phyloP scores from a whole-genome alignment of 2,888 invertebrate genomes.

The Mantis religiosa region DNA sequence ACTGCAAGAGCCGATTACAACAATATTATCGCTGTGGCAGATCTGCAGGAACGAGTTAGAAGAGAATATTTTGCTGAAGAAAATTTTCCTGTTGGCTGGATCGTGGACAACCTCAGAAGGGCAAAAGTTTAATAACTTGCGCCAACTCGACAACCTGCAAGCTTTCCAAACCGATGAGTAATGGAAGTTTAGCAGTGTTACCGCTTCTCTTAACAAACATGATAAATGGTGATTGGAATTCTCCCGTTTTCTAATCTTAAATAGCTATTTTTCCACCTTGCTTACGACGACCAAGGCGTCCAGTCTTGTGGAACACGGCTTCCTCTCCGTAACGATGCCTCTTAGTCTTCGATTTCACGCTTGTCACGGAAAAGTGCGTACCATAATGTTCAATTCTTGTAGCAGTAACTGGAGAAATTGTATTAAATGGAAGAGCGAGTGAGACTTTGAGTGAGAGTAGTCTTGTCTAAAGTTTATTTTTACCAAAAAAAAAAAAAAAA shows the following conservation, averaged over 20 bases:
- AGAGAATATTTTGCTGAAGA: not conserved
- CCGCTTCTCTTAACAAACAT: not conserved
- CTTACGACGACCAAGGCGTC: not conserved
- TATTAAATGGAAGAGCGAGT: not conserved
- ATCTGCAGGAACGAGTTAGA: too few relatives aligned
- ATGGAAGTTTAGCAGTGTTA: not conserved
- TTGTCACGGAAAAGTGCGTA: not conserved
- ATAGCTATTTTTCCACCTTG: not conserved
- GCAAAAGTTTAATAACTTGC: slow-evolving; percentile 1
- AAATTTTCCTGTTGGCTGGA: not conserved
- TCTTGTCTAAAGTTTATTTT: too few relatives aligned
- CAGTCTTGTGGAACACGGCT: not conserved
- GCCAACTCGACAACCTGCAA: not conserved
- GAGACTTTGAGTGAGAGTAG: too few relatives aligned
- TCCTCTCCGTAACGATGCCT: not conserved
- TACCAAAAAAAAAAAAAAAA: too few relatives aligned
- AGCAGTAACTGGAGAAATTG: not conserved
- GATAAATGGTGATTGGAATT: slow-evolving; percentile 15
- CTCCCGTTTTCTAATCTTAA: not conserved
- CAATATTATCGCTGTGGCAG: too few relatives aligned
- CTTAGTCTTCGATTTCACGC: not conserved
- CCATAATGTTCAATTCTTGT: not conserved
- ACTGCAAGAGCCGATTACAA: too few relatives aligned
- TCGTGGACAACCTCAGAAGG: not conserved
- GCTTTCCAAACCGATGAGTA: slow-evolving; percentile 3